A percentile compares a stretch with the other conserved stretches of the same genome.
Conservation (phyloP, 2,888 invertebrate genomes). For the Merodon equestris region DNA sequence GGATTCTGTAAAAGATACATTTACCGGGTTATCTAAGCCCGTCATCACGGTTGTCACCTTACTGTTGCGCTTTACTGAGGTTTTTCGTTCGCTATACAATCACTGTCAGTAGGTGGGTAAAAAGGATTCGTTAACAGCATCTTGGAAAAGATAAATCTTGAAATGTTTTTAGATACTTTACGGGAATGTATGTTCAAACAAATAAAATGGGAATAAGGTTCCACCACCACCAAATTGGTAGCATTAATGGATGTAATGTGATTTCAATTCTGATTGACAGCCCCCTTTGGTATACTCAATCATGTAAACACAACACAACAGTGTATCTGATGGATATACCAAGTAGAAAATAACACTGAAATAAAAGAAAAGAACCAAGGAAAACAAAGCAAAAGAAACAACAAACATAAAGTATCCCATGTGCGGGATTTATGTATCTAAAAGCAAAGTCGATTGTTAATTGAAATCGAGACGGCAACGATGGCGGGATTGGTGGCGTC, state of each 20-base stretch:
- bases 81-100: not conserved
- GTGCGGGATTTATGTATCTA: slow-evolving; percentile 20
- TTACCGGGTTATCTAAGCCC: slow-evolving; percentile 37
- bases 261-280: slow-evolving; percentile 67
- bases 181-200: too few relatives aligned
- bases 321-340: slow-evolving; percentile 45
- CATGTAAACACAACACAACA: slow-evolving; percentile 45
- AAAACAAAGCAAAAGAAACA: too few relatives aligned
- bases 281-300: slow-evolving; percentile 48
- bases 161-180: not conserved
- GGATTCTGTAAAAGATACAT: slow-evolving; percentile 38
- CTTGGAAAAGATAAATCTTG: slow-evolving; percentile 4
- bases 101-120: too few relatives aligned
- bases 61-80: slow-evolving; percentile 4
- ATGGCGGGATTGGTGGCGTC: not conserved
- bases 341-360: not conserved
- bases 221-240: slow-evolving; percentile 31
- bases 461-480: slow-evolving; percentile 59
- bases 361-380: slow-evolving; percentile 36
- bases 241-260: slow-evolving; percentile 63
- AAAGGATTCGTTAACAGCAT: slow-evolving; percentile 23
- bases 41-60: slow-evolving; percentile 52
- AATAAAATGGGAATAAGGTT: too few relatives aligned
- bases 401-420: slow-evolving; percentile 14
- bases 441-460: slow-evolving; percentile 60